phyloP scores from a whole-genome alignment of 2,888 invertebrate species.

The Cerceris rybyensis region DNA sequence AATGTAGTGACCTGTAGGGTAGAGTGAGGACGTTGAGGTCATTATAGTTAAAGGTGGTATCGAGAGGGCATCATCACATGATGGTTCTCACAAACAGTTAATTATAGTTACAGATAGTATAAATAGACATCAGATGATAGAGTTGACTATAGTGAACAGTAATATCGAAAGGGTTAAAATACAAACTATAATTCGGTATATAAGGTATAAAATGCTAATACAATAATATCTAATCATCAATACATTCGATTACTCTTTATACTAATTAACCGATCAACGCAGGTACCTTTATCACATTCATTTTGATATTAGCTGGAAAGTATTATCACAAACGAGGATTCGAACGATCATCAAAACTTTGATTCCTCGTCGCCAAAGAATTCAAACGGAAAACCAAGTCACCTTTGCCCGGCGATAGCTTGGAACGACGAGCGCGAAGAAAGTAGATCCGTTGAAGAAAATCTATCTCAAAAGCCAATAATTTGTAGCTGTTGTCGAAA shows the following conservation, averaged over 20 bases:
- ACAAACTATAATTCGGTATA: too few relatives aligned
- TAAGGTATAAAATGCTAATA: too few relatives aligned
- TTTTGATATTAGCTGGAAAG: slow-evolving; percentile 36
- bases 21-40: too few relatives aligned
- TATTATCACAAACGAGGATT: slow-evolving; percentile 29
- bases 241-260: not conserved
- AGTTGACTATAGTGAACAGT: too few relatives aligned
- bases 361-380: slow-evolving; percentile 28
- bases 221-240: too few relatives aligned
- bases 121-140: too few relatives aligned
- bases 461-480: slow-evolving; percentile 44
- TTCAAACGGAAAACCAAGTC: slow-evolving; percentile 24
- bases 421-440: slow-evolving; percentile 45
- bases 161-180: too few relatives aligned
- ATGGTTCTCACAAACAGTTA: too few relatives aligned
- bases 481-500: slow-evolving; percentile 57
- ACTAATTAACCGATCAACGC: not conserved
- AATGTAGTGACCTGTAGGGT: too few relatives aligned
- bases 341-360: slow-evolving; percentile 37
- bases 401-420: slow-evolving; percentile 11
- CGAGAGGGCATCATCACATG: too few relatives aligned
- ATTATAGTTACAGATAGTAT: too few relatives aligned
- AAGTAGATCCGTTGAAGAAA: slow-evolving; percentile 37
- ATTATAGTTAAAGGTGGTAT: too few relatives aligned
- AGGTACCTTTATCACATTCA: not conserved